A percentile compares a stretch with the other conserved stretches of the same genome.
phyloP scores from a whole-genome alignment of 2,888 invertebrate species.

The Agrochola lychnidis region DNA sequence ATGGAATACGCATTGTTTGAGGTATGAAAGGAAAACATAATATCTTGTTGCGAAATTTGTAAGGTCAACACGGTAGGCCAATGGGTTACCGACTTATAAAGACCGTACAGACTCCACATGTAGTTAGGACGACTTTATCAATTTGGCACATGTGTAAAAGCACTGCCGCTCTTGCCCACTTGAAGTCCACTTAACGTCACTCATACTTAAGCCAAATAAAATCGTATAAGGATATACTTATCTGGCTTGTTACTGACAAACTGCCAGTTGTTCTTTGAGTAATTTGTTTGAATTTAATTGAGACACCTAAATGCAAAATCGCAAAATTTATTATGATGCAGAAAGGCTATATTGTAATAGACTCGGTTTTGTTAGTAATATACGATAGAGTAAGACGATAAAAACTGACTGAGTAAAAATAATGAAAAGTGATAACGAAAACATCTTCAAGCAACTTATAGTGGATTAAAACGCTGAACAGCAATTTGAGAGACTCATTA shows the following conservation, averaged over 20 bases:
- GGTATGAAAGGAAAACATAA: conserved; percentile 31
- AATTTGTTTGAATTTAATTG: conserved; percentile 29
- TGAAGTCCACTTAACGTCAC: conserved; percentile 57
- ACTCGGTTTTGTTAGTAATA: neutral
- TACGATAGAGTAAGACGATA: neutral
- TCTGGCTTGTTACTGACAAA: conserved; percentile 44
- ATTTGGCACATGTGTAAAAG: conserved; percentile 50
- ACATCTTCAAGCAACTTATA: neutral
- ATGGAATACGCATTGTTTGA: conserved; percentile 45
- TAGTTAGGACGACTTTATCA: conserved; percentile 25
- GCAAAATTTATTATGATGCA: neutral
- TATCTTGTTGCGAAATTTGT: conserved; percentile 22
- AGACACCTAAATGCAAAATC: neutral
- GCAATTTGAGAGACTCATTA: neutral
- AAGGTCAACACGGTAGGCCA: conserved; percentile 35
- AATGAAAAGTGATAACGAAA: neutral
- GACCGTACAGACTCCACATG: conserved; percentile 2
- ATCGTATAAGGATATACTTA: conserved; percentile 56
- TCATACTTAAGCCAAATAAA: conserved; percentile 59
- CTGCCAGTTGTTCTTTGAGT: conserved; percentile 31
- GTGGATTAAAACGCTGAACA: neutral
- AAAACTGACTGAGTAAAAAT: neutral
- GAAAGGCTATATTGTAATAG: neutral
- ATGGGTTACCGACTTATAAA: conserved; percentile 15
- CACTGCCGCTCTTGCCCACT: conserved; percentile 42